These are phyloP conservation scores for Sinonovacula constricta DNA, from an alignment of 1,140 invertebrate genomes.

Conservation along the genomic window DNA sequence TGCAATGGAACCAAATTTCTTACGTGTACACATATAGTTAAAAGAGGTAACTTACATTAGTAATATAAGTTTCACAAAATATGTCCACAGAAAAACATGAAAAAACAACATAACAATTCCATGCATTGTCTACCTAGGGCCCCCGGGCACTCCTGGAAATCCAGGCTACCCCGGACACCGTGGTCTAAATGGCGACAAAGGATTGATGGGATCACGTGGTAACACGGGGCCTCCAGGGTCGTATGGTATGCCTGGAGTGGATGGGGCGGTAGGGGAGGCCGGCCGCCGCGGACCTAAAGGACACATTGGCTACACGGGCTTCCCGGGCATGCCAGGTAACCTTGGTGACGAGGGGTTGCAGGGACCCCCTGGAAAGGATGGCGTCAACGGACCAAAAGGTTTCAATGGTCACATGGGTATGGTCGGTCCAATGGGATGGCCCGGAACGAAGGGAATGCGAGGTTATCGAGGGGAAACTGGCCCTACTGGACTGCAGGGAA, in stretches of 20 bases:
- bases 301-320: slow-evolving; percentile 34
- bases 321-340: slow-evolving; percentile 38
- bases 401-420: slow-evolving; percentile 31
- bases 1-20: too few relatives aligned
- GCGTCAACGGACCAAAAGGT: slow-evolving; percentile 32
- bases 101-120: too few relatives aligned
- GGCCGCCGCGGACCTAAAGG: slow-evolving; percentile 13
- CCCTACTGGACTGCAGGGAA: slow-evolving; percentile 12
- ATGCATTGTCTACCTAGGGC: slow-evolving; percentile 44
- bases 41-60: too few relatives aligned
- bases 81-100: too few relatives aligned
- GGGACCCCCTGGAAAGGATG: slow-evolving; percentile 34
- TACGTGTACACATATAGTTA: too few relatives aligned
- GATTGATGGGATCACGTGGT: slow-evolving; percentile 82
- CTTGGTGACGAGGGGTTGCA: slow-evolving; percentile 30
- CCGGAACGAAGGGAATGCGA: slow-evolving; percentile 20
- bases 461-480: slow-evolving; percentile 10
- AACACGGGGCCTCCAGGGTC: slow-evolving; percentile 27
- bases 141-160: slow-evolving; percentile 58
- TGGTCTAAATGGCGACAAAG: slow-evolving; percentile 77
- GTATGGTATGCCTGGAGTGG: slow-evolving; percentile 41
- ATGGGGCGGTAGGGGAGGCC: slow-evolving; percentile 10
- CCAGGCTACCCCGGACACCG: slow-evolving; percentile 78
- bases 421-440: slow-evolving; percentile 38
- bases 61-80: too few relatives aligned